phyloP scores from a whole-genome alignment of 1,140 invertebrate genomes.

The Eriosoma lanigerum region DNA sequence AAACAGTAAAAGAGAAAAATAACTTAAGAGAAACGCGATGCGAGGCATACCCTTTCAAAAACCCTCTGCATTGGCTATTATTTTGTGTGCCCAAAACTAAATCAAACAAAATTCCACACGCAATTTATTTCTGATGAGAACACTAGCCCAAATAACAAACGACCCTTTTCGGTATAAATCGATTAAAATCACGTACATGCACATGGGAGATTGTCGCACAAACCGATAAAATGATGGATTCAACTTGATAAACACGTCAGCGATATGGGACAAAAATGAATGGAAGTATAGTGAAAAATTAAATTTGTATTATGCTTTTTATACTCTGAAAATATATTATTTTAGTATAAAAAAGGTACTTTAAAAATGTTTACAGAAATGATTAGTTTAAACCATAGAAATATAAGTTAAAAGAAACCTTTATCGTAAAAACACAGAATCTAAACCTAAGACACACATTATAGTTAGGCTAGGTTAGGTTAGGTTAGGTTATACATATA shows the following conservation, averaged over 20 bases:
- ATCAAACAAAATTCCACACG: conserved; percentile 21
- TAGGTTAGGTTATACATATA: too few species aligned
- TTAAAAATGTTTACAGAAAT: too few species aligned
- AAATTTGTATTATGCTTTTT: not conserved
- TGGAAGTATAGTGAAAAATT: not conserved
- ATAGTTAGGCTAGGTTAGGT: too few species aligned
- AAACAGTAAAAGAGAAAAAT: not conserved
- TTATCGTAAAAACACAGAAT: too few species aligned
- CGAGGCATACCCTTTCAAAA: not conserved
- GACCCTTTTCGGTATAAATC: conserved; percentile 23
- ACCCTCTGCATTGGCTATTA: not conserved
- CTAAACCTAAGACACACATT: too few species aligned
- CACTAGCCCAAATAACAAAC: conserved; percentile 18
- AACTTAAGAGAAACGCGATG: not conserved
- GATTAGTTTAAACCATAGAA: too few species aligned
- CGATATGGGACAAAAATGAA: not conserved
- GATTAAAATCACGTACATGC: conserved; percentile 2
- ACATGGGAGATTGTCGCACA: too few species aligned
- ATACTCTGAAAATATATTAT: too few species aligned
- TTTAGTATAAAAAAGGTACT: too few species aligned
- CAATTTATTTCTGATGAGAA: conserved; percentile 28
- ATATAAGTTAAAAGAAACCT: too few species aligned
- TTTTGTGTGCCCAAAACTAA: not conserved
- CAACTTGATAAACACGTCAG: conserved; percentile 19
- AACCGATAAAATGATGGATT: conserved; percentile 13